Base-by-base conservation (phyloP, 2,797 vertebrate species). In the Sparidentex hasta region DNA sequence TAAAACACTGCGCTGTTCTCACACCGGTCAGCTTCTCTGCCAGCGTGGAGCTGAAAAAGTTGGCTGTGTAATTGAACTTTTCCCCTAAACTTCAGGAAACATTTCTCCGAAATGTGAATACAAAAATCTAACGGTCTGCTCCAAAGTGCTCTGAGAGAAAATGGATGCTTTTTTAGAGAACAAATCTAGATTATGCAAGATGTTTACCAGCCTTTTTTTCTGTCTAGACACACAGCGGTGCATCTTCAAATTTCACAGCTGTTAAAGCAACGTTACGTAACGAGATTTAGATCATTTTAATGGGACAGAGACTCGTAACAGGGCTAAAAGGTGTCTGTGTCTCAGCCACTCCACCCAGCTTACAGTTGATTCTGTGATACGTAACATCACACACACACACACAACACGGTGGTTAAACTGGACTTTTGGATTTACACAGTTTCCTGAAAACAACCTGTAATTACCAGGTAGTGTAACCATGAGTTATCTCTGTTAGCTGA, bases 1-100 rank as follows among this genome's bases (percentile, higher is more conserved):
- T 71, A 65, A 81, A 88, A 83, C 84, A 81, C 75, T 48, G 65
- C 58, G 80, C 67, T 41, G 33, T 16, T 44, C 38, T 76, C 59
- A 48, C 21, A 23, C 46, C 16, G 64, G 12, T 55, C 29, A 63
- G 50, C 65, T 72, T 23, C 67, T 64, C 52, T 78, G 50, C 38
- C 55, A 17, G 21, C 20, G 38, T 25, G 61, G 0, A 56, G 46
- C 64, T 58, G 44, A 79, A 62, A 77, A 77, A 61, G 14, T 59
- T 58, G 18, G 11, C 12, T 20, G 14, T 23, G 56, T 18, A 72
- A 69, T n/a, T 54, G 20, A 78, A 75, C 56, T 66, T 68, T 65
- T 64, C 46, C 11, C 12, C 29, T 8, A 18, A 59, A 68, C 38
- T 52, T 74, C 20, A 9, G 61, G 55, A 38, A 52, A 16, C 11